Conservation (phyloP, 2,113 vertebrate genomes). For the Myotis brandtii region DNA sequence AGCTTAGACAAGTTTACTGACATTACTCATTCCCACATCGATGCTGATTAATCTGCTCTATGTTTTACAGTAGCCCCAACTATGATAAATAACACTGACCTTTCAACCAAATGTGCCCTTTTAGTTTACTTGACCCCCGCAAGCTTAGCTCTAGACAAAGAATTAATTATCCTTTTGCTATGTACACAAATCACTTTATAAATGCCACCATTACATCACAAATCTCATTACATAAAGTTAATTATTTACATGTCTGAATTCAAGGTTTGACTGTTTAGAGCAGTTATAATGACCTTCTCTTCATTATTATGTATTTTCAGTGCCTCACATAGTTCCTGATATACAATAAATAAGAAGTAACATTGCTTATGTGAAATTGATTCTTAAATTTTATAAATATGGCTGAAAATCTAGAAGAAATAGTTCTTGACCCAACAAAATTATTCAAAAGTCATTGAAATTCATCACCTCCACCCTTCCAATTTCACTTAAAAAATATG, state of each 20-base stretch:
- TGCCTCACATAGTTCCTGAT: not conserved
- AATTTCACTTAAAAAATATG: not conserved
- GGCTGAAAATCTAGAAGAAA: not conserved
- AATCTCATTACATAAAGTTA: not conserved
- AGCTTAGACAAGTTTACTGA: not conserved
- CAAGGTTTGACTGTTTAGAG: not conserved
- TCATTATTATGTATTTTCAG: not conserved
- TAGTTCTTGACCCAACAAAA: not conserved
- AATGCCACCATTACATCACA: not conserved
- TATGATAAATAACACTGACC: not conserved
- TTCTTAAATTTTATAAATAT: not conserved
- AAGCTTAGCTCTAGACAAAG: not conserved
- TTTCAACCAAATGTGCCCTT: not conserved
- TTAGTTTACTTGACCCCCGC: not conserved
- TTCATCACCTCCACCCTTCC: not conserved
- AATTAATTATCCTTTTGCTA: not conserved
- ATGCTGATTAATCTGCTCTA: not conserved
- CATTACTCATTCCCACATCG: not conserved
- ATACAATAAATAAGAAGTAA: not conserved
- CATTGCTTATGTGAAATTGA: not conserved
- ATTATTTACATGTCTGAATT: not conserved
- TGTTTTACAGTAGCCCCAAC: not conserved
- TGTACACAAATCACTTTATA: not conserved
- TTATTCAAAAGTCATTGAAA: not conserved
- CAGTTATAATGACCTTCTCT: not conserved